Conservation (phyloP, 1,140 invertebrate genomes). For the Tetramorium simillimum region DNA sequence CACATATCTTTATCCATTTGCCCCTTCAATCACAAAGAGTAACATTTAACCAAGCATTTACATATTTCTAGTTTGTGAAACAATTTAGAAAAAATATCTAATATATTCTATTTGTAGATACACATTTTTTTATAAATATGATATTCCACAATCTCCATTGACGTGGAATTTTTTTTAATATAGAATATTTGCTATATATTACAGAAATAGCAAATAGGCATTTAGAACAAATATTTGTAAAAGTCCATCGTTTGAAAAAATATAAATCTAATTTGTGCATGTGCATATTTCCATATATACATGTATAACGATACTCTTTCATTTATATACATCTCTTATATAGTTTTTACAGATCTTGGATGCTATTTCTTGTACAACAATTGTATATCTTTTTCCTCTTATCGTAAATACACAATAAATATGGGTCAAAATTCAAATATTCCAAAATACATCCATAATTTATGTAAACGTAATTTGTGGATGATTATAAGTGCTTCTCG, state of each 20-base stretch:
- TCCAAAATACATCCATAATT: constrained; percentile 18
- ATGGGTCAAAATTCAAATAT: neutral
- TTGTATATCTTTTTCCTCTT: constrained; percentile 12
- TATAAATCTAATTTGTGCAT: constrained; percentile 31
- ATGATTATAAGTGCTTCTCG: neutral
- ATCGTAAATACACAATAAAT: constrained; percentile 18
- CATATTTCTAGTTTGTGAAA: neutral
- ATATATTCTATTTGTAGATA: neutral
- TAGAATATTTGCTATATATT: neutral
- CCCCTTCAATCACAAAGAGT: neutral
- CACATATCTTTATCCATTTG: neutral
- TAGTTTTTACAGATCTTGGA: constrained; percentile 15
- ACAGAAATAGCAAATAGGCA: neutral
- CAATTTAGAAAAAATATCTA: neutral
- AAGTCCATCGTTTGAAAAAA: constrained; percentile 17
- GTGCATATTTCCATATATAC: constrained; percentile 29
- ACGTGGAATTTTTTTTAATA: neutral
- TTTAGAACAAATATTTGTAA: neutral
- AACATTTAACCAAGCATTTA: neutral
- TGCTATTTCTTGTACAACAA: constrained; percentile 9
- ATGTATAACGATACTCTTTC: constrained; percentile 5
- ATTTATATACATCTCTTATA: constrained; percentile 36
- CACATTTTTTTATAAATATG: neutral
- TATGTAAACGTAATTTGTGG: constrained; percentile 19
- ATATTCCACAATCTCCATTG: neutral